Evolutionary conservation across 2,888 invertebrate genomes (phyloP).

Genomic region (Drosophila siamana): DNA sequence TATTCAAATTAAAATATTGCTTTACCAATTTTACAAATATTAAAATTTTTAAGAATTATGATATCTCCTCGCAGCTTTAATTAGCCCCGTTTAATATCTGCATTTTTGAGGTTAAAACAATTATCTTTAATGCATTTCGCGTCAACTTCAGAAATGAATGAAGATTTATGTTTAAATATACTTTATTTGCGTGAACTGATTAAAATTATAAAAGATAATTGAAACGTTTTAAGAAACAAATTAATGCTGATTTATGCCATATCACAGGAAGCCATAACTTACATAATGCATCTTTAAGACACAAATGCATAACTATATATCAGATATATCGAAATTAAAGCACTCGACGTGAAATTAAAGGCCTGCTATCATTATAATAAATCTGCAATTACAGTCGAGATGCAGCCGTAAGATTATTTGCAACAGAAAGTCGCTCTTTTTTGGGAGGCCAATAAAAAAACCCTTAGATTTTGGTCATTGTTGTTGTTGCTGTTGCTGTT

Average conservation of each 20-base stretch:
- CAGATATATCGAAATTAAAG: constrained; percentile 4
- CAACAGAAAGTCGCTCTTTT: constrained; percentile 2
- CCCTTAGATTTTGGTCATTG: background rate
- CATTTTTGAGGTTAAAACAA: background rate
- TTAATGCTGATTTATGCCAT: constrained; percentile 6
- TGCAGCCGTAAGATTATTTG: constrained; percentile 5
- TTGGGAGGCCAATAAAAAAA: constrained; percentile 2
- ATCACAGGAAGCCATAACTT: background rate
- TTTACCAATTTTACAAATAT: background rate
- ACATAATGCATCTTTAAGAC: background rate
- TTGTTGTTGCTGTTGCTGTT: constrained; percentile 27
- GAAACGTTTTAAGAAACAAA: constrained; percentile 3
- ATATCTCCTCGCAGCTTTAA: background rate
- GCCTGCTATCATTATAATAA: background rate
- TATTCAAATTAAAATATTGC: background rate
- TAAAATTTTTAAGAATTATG: background rate
- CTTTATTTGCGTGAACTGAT: background rate
- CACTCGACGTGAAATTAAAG: background rate
- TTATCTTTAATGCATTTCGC: background rate
- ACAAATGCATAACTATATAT: constrained; percentile 1
- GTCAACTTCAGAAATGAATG: background rate
- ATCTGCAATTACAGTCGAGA: constrained; percentile 16
- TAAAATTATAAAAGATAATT: constrained; percentile 8
- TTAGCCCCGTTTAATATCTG: background rate
- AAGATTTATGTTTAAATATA: constrained; percentile 6